phyloP scores from a whole-genome alignment of 1,140 invertebrate genomes.

The Drosophila micromelanica region DNA sequence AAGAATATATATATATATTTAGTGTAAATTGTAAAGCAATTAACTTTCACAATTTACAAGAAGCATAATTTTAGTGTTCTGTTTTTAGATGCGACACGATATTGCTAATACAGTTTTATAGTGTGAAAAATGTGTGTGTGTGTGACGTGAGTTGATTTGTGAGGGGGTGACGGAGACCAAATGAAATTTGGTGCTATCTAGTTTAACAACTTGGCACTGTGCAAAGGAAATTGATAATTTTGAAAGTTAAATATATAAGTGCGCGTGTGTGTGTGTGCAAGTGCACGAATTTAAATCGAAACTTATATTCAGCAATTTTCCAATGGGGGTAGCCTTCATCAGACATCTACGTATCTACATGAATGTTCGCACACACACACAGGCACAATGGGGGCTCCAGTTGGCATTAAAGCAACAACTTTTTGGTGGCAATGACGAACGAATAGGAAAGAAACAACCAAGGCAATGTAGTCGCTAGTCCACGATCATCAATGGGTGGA shows the following conservation, averaged over 20 bases:
- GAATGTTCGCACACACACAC: slow-evolving; percentile 8
- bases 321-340: slow-evolving; percentile 33
- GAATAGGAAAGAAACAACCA: slow-evolving; percentile 2
- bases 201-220: slow-evolving; percentile 36
- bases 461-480: not conserved
- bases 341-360: slow-evolving; percentile 11
- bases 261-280: slow-evolving; percentile 13
- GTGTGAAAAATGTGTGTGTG: slow-evolving; percentile 35
- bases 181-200: slow-evolving; percentile 44
- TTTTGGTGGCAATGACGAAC: slow-evolving; percentile 14
- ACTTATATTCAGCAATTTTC: slow-evolving; percentile 31
- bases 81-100: not conserved
- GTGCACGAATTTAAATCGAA: slow-evolving; percentile 31
- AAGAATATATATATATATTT: slow-evolving; percentile 13
- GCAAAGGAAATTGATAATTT: slow-evolving; percentile 48
- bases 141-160: slow-evolving; percentile 30
- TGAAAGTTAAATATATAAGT: slow-evolving; percentile 32
- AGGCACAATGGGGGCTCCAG: slow-evolving; percentile 26
- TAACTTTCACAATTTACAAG: slow-evolving; percentile 22
- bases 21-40: slow-evolving; percentile 7
- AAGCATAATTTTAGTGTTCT: slow-evolving; percentile 24
- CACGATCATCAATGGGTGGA: not conserved
- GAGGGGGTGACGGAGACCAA: slow-evolving; percentile 33
- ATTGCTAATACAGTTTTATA: slow-evolving; percentile 22
- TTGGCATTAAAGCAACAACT: slow-evolving; percentile 34